These are phyloP conservation scores for Phrynocephalus versicolor DNA, from an alignment of 2,113 vertebrate genomes.

Conservation along the genomic window DNA sequence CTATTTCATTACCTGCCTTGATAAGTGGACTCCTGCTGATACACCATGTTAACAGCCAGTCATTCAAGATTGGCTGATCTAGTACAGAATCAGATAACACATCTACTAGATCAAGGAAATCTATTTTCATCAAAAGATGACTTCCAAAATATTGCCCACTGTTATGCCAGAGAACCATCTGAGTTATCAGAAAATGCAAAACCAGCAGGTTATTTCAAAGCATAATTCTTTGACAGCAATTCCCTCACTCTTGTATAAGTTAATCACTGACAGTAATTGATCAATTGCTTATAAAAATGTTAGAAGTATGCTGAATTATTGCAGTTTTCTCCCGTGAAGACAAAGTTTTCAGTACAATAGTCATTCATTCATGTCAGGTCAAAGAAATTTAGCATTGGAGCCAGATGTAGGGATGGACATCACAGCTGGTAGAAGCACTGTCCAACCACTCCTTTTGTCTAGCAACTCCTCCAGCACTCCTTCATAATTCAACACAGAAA, in stretches of 20 bases:
- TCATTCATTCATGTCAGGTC: not conserved
- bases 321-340: no score
- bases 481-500: no score
- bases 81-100: conserved; percentile 13
- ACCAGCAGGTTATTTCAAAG: conserved; percentile 37
- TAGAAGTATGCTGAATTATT: not conserved
- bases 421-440: not conserved
- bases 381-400: not conserved
- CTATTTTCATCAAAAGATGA: not conserved
- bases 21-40: not conserved
- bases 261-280: conserved; percentile 44
- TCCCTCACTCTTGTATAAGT: conserved; percentile 2
- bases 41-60: not conserved
- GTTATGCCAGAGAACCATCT: not conserved
- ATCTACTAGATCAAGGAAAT: conserved; percentile 22
- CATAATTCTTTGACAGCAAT: conserved; percentile 15
- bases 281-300: conserved; percentile 33
- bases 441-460: not conserved
- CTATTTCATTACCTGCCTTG: not conserved
- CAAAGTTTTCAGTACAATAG: not conserved
- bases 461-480: not conserved
- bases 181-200: conserved; percentile 3
- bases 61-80: conserved; percentile 9
- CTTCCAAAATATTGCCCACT: not conserved
- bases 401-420: not conserved